phyloP scores from a whole-genome alignment of 1,140 invertebrate species.

The Lepidotrigona ventralis region DNA sequence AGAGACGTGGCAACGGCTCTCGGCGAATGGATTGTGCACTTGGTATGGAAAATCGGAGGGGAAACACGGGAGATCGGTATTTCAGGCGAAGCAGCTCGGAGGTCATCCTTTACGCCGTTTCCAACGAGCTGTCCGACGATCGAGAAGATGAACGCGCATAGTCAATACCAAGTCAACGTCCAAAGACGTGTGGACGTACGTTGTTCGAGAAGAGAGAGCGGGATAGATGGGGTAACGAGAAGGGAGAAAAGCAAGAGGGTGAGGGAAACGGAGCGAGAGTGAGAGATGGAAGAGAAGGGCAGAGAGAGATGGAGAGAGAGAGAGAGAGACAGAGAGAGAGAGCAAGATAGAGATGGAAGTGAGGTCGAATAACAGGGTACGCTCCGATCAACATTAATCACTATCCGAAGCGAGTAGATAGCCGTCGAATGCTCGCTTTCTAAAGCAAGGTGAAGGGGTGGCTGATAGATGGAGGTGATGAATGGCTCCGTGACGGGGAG shows the following conservation, averaged over 20 bases:
- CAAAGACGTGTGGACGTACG: constrained; percentile 56
- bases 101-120: constrained; percentile 57
- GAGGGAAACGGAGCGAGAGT: constrained; percentile 2
- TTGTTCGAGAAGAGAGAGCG: constrained; percentile 24
- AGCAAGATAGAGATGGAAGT: constrained; percentile 63
- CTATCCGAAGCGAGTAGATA: constrained; percentile 78
- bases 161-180: constrained; percentile 63
- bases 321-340: not conserved
- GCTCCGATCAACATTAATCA: constrained; percentile 80
- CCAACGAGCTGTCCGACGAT: constrained; percentile 61
- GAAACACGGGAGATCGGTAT: constrained; percentile 21
- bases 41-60: constrained; percentile 21
- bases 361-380: constrained; percentile 78
- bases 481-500: constrained; percentile 77
- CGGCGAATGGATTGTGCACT: not conserved
- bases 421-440: constrained; percentile 78
- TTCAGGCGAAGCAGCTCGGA: constrained; percentile 20
- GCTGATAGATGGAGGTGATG: constrained; percentile 80
- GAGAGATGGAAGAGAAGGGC: not conserved
- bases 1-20: not conserved
- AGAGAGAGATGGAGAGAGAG: constrained; percentile 43
- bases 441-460: constrained; percentile 77
- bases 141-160: constrained; percentile 61
- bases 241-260: constrained; percentile 5
- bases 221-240: not conserved